A percentile compares a stretch with the other conserved stretches of the same genome.
These are phyloP conservation scores for Hypselothyrea guttata DNA, from an alignment of 2,888 invertebrate genomes.

Conservation along the genomic window DNA sequence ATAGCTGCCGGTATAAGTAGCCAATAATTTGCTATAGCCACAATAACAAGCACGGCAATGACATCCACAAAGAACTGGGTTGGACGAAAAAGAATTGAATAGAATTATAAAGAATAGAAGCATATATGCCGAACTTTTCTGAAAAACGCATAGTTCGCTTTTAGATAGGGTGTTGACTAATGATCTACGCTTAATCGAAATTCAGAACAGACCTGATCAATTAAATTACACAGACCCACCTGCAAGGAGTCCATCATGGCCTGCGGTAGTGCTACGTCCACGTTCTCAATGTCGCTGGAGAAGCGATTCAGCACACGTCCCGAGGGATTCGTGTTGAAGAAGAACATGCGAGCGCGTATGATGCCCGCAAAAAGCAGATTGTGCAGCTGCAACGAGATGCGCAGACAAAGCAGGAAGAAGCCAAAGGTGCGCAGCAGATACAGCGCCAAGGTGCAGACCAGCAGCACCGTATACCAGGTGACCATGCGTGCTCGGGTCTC, in stretches of 20 bases:
- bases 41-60: constrained; percentile 84
- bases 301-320: constrained; percentile 89
- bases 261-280: constrained; percentile 85
- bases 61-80: constrained; percentile 78
- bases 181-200: too few relatives aligned
- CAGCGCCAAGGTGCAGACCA: constrained; percentile 80
- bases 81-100: too few relatives aligned
- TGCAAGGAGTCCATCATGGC: constrained; percentile 85
- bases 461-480: constrained; percentile 70
- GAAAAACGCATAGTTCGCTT: too few relatives aligned
- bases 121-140: too few relatives aligned
- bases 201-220: too few relatives aligned
- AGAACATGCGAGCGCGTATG: constrained; percentile 87
- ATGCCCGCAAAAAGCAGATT: constrained; percentile 89
- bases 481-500: constrained; percentile 64
- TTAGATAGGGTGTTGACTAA: too few relatives aligned
- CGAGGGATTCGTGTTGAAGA: constrained; percentile 88
- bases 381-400: constrained; percentile 89
- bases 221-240: too few relatives aligned
- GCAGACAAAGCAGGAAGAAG: constrained; percentile 89
- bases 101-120: too few relatives aligned
- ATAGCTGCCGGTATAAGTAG: constrained; percentile 85
- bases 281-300: constrained; percentile 88
- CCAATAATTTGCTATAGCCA: constrained; percentile 85
- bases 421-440: constrained; percentile 84